Evolutionary conservation across 2,797 vertebrate species (phyloP).

Genomic region (Anguilla marmorata): DNA sequence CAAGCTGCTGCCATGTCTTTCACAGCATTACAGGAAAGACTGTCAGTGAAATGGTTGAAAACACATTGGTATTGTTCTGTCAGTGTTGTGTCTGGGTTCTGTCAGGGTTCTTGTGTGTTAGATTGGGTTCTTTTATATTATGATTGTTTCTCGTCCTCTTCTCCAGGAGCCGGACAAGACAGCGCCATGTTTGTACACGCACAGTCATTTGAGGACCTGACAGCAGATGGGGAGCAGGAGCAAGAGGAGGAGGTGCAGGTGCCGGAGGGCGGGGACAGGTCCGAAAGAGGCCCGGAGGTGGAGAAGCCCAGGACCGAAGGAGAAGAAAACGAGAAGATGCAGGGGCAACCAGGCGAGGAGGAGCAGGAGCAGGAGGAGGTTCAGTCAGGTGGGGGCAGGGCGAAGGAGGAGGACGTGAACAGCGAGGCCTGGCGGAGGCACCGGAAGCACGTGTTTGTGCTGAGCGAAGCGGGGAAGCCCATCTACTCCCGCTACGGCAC

Average conservation of each 20-base stretch:
- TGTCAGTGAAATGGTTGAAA: background rate
- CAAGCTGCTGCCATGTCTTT: background rate
- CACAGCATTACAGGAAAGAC: background rate
- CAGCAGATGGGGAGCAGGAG: constrained; percentile 62
- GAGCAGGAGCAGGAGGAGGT: constrained; percentile 54
- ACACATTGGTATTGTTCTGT: background rate
- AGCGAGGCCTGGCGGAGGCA: constrained; percentile 87
- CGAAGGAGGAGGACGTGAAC: constrained; percentile 83
- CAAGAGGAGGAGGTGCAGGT: constrained; percentile 41
- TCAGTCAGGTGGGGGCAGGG: constrained; percentile 53
- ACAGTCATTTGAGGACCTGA: constrained; percentile 92
- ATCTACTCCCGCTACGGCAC: constrained; percentile 95
- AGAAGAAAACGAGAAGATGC: constrained; percentile 47
- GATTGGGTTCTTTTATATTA: background rate
- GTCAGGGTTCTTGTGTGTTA: background rate
- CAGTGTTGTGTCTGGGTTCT: background rate
- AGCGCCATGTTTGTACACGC: constrained; percentile 90
- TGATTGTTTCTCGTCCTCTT: constrained; percentile 16
- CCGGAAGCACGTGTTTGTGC: constrained; percentile 91
- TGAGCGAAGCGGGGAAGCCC: constrained; percentile 95
- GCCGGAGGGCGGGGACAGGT: constrained; percentile 56
- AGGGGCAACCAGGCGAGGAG: constrained; percentile 35
- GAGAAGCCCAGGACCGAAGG: constrained; percentile 43
- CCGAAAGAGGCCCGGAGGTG: constrained; percentile 46
- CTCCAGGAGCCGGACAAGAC: constrained; percentile 85